Evolutionary conservation across 2,888 invertebrate species (phyloP), one percentile per base, ranked within the genome.

Genomic region (Criorhina ranunculi): DNA sequence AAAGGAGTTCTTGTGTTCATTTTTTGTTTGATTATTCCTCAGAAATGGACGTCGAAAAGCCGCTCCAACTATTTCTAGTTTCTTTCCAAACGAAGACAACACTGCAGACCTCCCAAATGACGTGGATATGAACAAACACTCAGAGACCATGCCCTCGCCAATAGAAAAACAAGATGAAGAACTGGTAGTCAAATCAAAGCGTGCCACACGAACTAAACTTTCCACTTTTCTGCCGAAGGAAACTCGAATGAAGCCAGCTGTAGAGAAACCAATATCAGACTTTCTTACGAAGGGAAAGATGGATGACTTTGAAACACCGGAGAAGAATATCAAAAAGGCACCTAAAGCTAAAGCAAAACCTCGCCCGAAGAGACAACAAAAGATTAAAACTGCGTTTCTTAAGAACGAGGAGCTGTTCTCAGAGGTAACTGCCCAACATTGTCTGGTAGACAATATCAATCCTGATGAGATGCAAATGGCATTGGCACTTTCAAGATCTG

Each of bases 391-490:
- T 35, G 89, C 90, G 1, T 90, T 91, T 46, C 70, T 90, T 11
- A 89, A 89, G 37, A 90, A 90, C 64, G 91, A 92, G 73, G 89
- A 91, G 69, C 83, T 91, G 2, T 91, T 92, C 64, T 87, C 90
- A 0, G 89, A 91, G 64, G 88, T 91, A 0, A 89, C 91, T 2
- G 89, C 90, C 0, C 90, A 91, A 64, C 91, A 91, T 73, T 91
- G 91, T 62, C 69, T 90, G 5, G 89, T 88, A 0, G 92, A 92
- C 64, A 94, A 95, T 89, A 91, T 94, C 53, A 94, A 95, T 91
- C 91, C 94, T 0, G 94, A 95, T 87, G 94, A 95, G 87, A 90
- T 95, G 81, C 94, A 95, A 89, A 88, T 95, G 90, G 95, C 95
- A 49, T 92, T 95, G 87, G 95, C 95, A 11, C 89, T 95, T 76